A percentile compares a stretch with the other conserved stretches of the same genome.
phyloP scores from a whole-genome alignment of 2,888 invertebrate species.

The Hydropsyche betteni region DNA sequence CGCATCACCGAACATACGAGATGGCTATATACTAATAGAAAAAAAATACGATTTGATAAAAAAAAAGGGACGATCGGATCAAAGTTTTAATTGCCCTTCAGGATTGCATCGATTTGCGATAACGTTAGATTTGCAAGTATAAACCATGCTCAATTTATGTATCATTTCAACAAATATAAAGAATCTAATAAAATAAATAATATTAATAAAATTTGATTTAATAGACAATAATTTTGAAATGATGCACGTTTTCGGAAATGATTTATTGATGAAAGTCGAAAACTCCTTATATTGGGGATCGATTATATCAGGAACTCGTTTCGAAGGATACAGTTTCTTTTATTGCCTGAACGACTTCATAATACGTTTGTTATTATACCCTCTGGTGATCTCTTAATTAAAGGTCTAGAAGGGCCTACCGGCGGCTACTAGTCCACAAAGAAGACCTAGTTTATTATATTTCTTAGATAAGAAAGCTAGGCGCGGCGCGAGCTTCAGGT shows the following conservation, averaged over 20 bases:
- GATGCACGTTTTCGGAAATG: neutral
- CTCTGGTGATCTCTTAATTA: slow-evolving; percentile 42
- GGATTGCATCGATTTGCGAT: neutral
- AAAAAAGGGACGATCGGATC: neutral
- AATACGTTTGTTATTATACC: slow-evolving; percentile 38
- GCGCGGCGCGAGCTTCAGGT: slow-evolving; percentile 12
- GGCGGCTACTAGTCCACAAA: slow-evolving; percentile 15
- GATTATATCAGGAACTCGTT: slow-evolving; percentile 30
- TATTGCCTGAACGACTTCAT: slow-evolving; percentile 40
- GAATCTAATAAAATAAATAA: neutral
- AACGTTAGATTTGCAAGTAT: no score
- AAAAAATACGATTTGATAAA: neutral
- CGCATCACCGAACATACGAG: neutral
- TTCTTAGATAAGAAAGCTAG: slow-evolving; percentile 2
- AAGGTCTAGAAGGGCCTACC: slow-evolving; percentile 7
- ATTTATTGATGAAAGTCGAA: no score
- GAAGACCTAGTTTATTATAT: neutral
- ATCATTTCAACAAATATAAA: no score
- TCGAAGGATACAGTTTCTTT: slow-evolving; percentile 34
- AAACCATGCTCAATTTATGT: no score
- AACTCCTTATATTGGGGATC: neutral
- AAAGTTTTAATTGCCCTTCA: slow-evolving; percentile 8
- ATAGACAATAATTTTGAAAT: no score
- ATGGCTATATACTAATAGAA: neutral
- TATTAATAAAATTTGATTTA: no score